Evolutionary conservation across 2,888 invertebrate species (phyloP).

Genomic region (Bombylius major): DNA sequence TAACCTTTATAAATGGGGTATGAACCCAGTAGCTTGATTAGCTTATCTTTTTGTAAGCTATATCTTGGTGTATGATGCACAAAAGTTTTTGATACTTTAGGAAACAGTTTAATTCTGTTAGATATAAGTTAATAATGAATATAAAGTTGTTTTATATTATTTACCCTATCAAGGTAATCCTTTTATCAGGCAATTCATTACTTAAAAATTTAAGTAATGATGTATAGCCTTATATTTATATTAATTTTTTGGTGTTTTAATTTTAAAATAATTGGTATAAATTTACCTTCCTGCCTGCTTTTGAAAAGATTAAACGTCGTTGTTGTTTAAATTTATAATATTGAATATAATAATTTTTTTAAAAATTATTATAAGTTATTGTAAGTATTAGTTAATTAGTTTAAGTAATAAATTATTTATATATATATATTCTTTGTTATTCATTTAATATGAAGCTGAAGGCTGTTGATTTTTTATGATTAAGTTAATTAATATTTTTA

Average conservation of each 20-base stretch:
- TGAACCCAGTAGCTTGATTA: slow-evolving; percentile 40
- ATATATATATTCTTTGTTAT: slow-evolving; percentile 7
- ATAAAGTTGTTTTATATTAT: slow-evolving; percentile 33
- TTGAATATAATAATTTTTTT: neutral
- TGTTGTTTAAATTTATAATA: neutral
- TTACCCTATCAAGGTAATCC: slow-evolving; percentile 51
- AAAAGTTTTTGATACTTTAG: slow-evolving; percentile 47
- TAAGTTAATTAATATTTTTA: slow-evolving; percentile 4
- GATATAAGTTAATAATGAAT: slow-evolving; percentile 29
- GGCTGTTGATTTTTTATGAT: no score
- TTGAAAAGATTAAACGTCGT: slow-evolving; percentile 6
- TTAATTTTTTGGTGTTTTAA: slow-evolving; percentile 1
- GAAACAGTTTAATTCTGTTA: slow-evolving; percentile 50
- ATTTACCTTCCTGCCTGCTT: neutral
- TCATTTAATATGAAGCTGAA: no score
- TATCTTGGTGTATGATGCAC: slow-evolving; percentile 51
- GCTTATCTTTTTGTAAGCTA: slow-evolving; percentile 41
- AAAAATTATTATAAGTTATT: neutral
- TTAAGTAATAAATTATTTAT: slow-evolving; percentile 1
- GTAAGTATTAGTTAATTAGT: neutral
- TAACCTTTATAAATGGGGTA: slow-evolving; percentile 38
- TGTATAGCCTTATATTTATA: slow-evolving; percentile 19
- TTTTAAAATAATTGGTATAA: no score
- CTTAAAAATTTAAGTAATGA: slow-evolving; percentile 19
- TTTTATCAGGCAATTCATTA: slow-evolving; percentile 42